A percentile compares a stretch with the other conserved stretches of the same genome.
phyloP scores from a whole-genome alignment of 1,140 invertebrate genomes.

The Macrobrachium nipponense region DNA sequence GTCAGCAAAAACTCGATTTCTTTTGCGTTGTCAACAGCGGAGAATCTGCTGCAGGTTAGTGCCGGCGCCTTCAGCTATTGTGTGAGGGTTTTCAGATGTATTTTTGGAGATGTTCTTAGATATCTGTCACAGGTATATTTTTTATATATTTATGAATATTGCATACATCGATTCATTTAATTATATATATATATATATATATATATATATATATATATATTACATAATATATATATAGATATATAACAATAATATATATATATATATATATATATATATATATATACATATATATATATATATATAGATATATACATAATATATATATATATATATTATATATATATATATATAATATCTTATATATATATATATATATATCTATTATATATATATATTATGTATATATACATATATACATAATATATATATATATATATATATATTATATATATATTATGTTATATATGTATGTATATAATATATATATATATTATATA shows the following conservation, averaged over 20 bases:
- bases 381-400: neutral
- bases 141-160: too few relatives aligned
- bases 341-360: neutral
- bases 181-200: conserved; percentile 4
- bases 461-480: too few relatives aligned
- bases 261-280: conserved; percentile 15
- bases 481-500: conserved; percentile 17
- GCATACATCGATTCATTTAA: too few relatives aligned
- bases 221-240: neutral
- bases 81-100: too few relatives aligned
- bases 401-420: neutral
- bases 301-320: conserved; percentile 15
- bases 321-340: neutral
- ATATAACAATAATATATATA: too few relatives aligned
- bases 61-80: too few relatives aligned
- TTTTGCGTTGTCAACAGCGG: conserved; percentile 7
- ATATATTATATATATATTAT: conserved; percentile 16
- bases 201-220: neutral
- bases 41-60: neutral
- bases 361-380: conserved; percentile 5
- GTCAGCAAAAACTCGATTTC: conserved; percentile 7
- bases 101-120: too few relatives aligned
- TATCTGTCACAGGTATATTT: too few relatives aligned
- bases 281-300: conserved; percentile 22
- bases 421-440: conserved; percentile 20